Conservation (phyloP, 2,888 invertebrate species). For the Standfussiana lucernea region DNA sequence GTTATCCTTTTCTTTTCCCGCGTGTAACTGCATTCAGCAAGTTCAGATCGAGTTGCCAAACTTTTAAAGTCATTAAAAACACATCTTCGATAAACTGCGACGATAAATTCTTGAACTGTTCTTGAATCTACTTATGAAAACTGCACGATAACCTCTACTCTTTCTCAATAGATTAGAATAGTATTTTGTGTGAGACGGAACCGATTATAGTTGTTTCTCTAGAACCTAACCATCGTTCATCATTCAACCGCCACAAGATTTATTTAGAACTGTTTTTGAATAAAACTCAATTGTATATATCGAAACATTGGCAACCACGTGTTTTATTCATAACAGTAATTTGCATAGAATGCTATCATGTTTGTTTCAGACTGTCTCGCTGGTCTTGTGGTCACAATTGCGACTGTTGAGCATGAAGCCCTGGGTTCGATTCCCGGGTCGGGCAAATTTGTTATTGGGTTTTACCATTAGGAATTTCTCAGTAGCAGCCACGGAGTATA, state of each 20-base stretch:
- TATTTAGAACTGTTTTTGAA: not conserved
- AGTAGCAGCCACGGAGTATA: no score
- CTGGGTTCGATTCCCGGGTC: no score
- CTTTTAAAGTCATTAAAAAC: slow-evolving; percentile 14
- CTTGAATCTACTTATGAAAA: not conserved
- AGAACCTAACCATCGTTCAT: no score
- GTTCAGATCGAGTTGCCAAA: slow-evolving; percentile 1
- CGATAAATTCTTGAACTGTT: slow-evolving; percentile 15
- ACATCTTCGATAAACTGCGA: slow-evolving; percentile 14
- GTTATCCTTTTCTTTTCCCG: slow-evolving; percentile 1
- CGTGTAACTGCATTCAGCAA: slow-evolving; percentile 12
- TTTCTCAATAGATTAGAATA: not conserved
- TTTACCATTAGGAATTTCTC: no score
- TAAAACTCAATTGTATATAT: not conserved
- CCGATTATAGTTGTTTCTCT: not conserved
- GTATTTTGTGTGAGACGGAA: not conserved
- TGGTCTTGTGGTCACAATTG: no score
- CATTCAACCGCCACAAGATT: not conserved
- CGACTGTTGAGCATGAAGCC: no score
- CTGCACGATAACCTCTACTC: not conserved
- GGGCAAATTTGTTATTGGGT: no score
- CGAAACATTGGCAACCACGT: not conserved
- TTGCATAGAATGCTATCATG: not conserved
- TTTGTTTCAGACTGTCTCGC: no score
- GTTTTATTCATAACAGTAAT: not conserved